Evolutionary conservation across 2,888 invertebrate genomes (phyloP), one percentile per base, ranked within the genome.

Genomic region (Pharmacophagus antenor): DNA sequence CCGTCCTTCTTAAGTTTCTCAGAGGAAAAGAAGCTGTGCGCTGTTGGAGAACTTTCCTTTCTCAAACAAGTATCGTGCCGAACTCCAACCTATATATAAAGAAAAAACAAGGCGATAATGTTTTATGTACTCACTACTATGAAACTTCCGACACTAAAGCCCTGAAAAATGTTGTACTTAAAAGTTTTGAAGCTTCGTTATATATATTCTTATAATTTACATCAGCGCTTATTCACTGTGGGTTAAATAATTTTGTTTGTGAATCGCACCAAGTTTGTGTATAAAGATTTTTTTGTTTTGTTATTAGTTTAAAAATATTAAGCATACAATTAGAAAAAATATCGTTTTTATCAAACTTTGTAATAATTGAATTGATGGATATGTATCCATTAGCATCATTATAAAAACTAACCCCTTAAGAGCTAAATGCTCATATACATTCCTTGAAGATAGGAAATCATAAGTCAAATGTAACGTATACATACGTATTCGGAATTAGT

Each of bases 1-100:
- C 20, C 41, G 21, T 27, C 25, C 10, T 50, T 44, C 20, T 15
- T 49, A 57, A 57, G n/a, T 57, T 50, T 41, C 50, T 17, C n/a
- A 22, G 22, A n/a, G n/a, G n/a, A 21, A 50, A 21, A 44, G 20
- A 56, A 44, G 21, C 27, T 27, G 8, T 12, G 42, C 17, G 23
- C 52, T 2, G 22, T 46, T 17, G 31, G 17, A 12, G 51, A 57
- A 57, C 50, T 57, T 57, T 42, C 15, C 27, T 22, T 49, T 57
- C 51, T 44, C 31, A 44, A 57, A 44, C 57, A 44, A 57, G 44
- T 57, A 20, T 51, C 27, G 21, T 20, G 20, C 46, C 46, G 44
- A 58, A 57, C 50, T 57, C 23, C 25, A 20, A 15, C 18, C 20
- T 17, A 31, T 31, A 31, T 12, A 44, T 12, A 31, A 46, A 37